phyloP scores from a whole-genome alignment of 2,888 invertebrate genomes.

The Archips xylosteana region DNA sequence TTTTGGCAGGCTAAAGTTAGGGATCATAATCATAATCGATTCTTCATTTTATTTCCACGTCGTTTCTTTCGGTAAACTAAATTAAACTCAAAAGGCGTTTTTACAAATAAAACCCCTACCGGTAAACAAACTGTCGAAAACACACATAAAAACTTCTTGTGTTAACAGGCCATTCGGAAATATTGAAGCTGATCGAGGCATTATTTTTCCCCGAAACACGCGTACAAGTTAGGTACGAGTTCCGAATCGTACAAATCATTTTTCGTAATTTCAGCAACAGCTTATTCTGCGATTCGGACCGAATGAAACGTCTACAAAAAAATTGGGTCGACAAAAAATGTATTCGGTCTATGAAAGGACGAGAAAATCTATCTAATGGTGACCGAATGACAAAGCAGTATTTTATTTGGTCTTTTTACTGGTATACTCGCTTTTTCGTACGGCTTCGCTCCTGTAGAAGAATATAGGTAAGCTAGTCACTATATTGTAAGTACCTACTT shows the following conservation, averaged over 20 bases:
- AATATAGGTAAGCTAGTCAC: neutral
- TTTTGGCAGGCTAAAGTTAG: too few relatives aligned
- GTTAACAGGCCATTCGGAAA: neutral
- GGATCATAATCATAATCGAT: too few relatives aligned
- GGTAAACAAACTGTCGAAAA: conserved; percentile 1
- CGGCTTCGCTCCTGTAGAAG: neutral
- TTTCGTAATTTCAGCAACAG: conserved; percentile 9
- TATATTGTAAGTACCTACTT: too few relatives aligned
- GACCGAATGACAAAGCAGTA: conserved; percentile 14
- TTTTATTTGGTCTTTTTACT: conserved; percentile 8
- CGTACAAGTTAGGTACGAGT: conserved; percentile 5
- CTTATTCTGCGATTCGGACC: conserved; percentile 19
- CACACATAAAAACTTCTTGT: neutral
- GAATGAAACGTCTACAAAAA: conserved; percentile 19
- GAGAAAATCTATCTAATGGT: conserved; percentile 15
- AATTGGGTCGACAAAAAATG: conserved; percentile 12
- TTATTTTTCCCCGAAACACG: conserved; percentile 8
- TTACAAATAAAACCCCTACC: conserved; percentile 3
- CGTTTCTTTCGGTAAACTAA: neutral
- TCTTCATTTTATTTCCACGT: too few relatives aligned
- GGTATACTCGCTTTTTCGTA: neutral
- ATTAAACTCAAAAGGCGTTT: neutral
- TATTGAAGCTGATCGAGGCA: neutral
- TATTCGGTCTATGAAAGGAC: neutral
- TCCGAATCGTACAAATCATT: conserved; percentile 19